Evolutionary conservation across 2,888 invertebrate species (phyloP), one percentile per base, ranked within the genome.

Genomic region (Alloscopus bannaensis): DNA sequence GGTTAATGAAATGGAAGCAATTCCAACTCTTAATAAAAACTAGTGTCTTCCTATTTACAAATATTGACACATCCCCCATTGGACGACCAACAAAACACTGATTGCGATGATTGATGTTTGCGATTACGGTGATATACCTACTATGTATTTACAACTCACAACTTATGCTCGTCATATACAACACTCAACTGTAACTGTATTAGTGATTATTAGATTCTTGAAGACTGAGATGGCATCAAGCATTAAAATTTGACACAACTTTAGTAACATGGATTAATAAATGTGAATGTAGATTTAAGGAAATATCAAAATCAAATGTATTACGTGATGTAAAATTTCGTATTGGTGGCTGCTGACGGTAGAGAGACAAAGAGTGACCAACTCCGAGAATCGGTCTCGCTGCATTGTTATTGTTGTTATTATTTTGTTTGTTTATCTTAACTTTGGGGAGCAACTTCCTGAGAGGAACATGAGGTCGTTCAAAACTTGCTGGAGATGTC

Each of bases 251-350:
- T 29, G 18, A 52, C n/a, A 50, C 20, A n/a, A 62, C 13, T 26
- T 60, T 59, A 57, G 16, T 75, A 55, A 75, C 45, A 72, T 24
- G 60, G 52, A 59, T 45, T 57, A 20, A 57, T 65, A 72, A 45
- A 20, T 26, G 40, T 40, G 60, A 26, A 50, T 20, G 22, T 22
- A 75, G 68, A 47, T 52, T 52, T 52, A 69, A 60, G 26, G n/a
- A 59, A 70, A 59, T 52, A 60, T 71, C 16, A 45, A 65, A 72
- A 20, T 50, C 28, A 47, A 36, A 45, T 78, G 26, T 6, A 60
- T 79, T 79, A 79, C 79, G 79, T 79, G 79, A 68, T 45, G 79
- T 65, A 47, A 79, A 79, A 69, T 79, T 79, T 79, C 55, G 72
- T 16, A 72, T 42, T 13, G 79, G 79, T 28, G 70, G 78, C 24